phyloP scores from a whole-genome alignment of 2,888 invertebrate species.

The Platycheirus rosarum region DNA sequence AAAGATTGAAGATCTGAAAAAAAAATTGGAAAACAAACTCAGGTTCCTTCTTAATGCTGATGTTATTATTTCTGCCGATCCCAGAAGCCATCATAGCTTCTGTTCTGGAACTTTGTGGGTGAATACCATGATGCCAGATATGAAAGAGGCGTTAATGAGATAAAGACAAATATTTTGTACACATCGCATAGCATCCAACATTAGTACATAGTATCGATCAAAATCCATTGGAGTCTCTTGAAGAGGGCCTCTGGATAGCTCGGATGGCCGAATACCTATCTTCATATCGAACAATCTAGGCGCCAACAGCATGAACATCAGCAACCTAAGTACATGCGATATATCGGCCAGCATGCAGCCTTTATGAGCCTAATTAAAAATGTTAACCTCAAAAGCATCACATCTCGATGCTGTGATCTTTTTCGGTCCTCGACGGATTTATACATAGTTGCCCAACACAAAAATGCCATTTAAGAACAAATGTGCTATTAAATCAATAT shows the following conservation, averaged over 20 bases:
- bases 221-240: conserved; percentile 61
- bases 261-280: conserved; percentile 63
- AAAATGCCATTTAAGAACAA: conserved; percentile 17
- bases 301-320: conserved; percentile 53
- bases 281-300: conserved; percentile 70
- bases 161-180: conserved; percentile 29
- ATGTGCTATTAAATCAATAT: no score
- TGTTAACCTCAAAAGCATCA: conserved; percentile 52
- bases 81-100: conserved; percentile 10
- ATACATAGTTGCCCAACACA: background rate
- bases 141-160: conserved; percentile 70
- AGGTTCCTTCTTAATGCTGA: no score
- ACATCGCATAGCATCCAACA: conserved; percentile 38
- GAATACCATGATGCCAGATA: no score
- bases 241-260: conserved; percentile 5
- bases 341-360: conserved; percentile 41
- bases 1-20: conserved; percentile 61
- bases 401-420: conserved; percentile 17
- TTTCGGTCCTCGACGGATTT: conserved; percentile 40
- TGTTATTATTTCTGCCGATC: background rate
- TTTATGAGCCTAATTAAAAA: conserved; percentile 73
- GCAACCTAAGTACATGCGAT: conserved; percentile 16
- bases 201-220: conserved; percentile 68
- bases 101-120: conserved; percentile 52
- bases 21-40: conserved; percentile 35